phyloP scores from a whole-genome alignment of 1,140 invertebrate genomes.

The Procambarus clarkii region DNA sequence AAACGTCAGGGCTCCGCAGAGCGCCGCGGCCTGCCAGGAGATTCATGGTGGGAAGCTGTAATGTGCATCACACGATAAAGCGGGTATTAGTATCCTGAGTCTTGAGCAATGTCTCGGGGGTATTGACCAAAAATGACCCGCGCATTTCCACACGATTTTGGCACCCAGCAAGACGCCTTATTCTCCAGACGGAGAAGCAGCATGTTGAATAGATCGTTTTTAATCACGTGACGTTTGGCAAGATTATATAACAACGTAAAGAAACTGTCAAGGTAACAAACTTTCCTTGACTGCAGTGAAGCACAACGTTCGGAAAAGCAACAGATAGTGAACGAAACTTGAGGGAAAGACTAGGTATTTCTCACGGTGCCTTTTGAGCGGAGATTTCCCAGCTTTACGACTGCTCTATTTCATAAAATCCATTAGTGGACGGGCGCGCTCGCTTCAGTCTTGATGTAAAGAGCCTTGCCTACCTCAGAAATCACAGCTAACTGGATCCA shows the following conservation, averaged over 20 bases:
- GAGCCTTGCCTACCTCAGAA: slow-evolving; percentile 39
- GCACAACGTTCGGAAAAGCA: not conserved
- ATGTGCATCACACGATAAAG: slow-evolving; percentile 31
- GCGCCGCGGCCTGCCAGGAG: not conserved
- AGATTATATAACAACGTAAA: not conserved
- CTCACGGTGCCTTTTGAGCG: slow-evolving; percentile 38
- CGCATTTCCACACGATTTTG: slow-evolving; percentile 2
- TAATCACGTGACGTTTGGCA: no score
- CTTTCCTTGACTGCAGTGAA: not conserved
- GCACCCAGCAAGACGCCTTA: not conserved
- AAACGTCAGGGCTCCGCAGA: not conserved
- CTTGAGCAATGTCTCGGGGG: slow-evolving; percentile 19
- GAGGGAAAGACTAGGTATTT: slow-evolving; percentile 26
- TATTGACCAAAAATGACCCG: slow-evolving; percentile 27
- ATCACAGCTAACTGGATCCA: slow-evolving; percentile 24
- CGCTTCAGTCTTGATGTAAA: slow-evolving; percentile 52
- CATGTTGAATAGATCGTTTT: no score
- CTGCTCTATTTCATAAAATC: slow-evolving; percentile 67
- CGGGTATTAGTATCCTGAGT: slow-evolving; percentile 4
- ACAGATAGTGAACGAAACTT: slow-evolving; percentile 19
- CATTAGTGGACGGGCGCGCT: slow-evolving; percentile 56
- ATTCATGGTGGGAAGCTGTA: slow-evolving; percentile 1
- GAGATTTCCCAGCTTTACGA: slow-evolving; percentile 62
- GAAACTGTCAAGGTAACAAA: no score
- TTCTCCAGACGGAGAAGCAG: no score